These are phyloP conservation scores for Aphidius gifuensis DNA, from an alignment of 1,140 invertebrate genomes.

Conservation along the genomic window DNA sequence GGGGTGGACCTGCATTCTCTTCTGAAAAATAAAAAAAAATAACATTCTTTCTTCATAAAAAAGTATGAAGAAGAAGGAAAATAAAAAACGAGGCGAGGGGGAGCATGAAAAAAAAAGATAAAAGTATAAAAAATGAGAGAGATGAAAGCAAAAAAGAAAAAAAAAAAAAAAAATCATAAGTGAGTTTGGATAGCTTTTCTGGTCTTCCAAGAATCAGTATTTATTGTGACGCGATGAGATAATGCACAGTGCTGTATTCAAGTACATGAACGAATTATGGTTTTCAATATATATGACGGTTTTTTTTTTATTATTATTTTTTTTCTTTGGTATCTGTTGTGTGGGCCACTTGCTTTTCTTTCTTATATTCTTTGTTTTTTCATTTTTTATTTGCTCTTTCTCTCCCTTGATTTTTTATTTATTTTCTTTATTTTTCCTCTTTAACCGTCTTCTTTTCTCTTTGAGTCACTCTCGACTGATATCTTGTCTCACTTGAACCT, in stretches of 20 bases:
- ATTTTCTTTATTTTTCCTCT: too few relatives aligned
- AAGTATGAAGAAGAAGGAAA: slow-evolving; percentile 10
- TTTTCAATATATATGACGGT: slow-evolving; percentile 46
- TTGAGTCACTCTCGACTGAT: slow-evolving; percentile 27
- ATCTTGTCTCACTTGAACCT: slow-evolving; percentile 36
- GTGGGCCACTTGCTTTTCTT: too few relatives aligned
- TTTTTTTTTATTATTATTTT: background rate
- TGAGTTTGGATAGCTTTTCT: slow-evolving; percentile 39
- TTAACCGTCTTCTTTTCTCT: slow-evolving; percentile 7
- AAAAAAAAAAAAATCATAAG: slow-evolving; percentile 35
- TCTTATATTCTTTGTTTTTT: too few relatives aligned
- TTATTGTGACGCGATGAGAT: slow-evolving; percentile 56
- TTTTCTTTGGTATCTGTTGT: too few relatives aligned
- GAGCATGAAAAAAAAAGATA: slow-evolving; percentile 16
- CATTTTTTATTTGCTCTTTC: background rate
- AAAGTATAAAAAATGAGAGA: background rate
- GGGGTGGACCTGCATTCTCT: slow-evolving; percentile 15
- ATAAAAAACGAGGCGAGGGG: background rate
- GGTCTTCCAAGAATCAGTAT: slow-evolving; percentile 55
- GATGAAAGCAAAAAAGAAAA: slow-evolving; percentile 2
- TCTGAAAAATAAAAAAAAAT: slow-evolving; percentile 3
- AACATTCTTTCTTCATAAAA: too few relatives aligned
- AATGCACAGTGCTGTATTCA: slow-evolving; percentile 35
- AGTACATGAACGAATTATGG: slow-evolving; percentile 50
- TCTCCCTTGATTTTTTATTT: too few relatives aligned